phyloP scores from a whole-genome alignment of 2,797 vertebrate genomes.

The Melanotaenia maccullochi region DNA sequence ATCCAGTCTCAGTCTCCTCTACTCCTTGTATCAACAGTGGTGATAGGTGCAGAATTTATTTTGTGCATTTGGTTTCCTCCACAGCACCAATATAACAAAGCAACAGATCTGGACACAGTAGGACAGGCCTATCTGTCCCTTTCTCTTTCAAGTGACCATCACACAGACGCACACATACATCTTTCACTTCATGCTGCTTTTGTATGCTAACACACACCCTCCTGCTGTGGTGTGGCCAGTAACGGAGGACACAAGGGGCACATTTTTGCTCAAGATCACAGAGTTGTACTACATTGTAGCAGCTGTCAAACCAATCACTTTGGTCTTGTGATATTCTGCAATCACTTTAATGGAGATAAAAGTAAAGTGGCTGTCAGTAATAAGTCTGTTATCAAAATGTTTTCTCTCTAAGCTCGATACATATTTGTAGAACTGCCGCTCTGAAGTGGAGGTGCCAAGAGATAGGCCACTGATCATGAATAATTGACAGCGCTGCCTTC shows the following conservation, averaged over 20 bases:
- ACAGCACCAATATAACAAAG: conserved; percentile 55
- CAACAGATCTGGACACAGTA: conserved; percentile 60
- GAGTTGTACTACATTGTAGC: conserved; percentile 31
- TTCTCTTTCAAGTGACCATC: conserved; percentile 37
- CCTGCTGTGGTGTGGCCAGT: conserved; percentile 29
- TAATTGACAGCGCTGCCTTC: conserved; percentile 43
- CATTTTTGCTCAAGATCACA: conserved; percentile 28
- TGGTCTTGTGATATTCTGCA: conserved; percentile 1
- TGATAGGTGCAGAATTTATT: neutral
- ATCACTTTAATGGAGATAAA: conserved; percentile 32
- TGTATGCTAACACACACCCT: conserved; percentile 50
- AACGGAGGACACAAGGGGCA: conserved; percentile 59
- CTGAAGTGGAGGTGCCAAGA: conserved; percentile 30
- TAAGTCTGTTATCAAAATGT: neutral
- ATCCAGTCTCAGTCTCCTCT: conserved; percentile 9
- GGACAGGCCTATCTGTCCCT: conserved; percentile 47
- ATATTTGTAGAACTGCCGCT: conserved; percentile 24
- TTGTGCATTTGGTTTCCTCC: conserved; percentile 31
- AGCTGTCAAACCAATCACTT: conserved; percentile 37
- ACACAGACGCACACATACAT: conserved; percentile 12
- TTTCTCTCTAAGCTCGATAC: conserved; percentile 11
- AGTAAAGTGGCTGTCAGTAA: neutral
- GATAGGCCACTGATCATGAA: conserved; percentile 45
- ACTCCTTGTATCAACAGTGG: conserved; percentile 14
- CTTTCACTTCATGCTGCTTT: conserved; percentile 51